Conservation (phyloP, 2,888 invertebrate genomes). For the Calameuta filiformis region DNA sequence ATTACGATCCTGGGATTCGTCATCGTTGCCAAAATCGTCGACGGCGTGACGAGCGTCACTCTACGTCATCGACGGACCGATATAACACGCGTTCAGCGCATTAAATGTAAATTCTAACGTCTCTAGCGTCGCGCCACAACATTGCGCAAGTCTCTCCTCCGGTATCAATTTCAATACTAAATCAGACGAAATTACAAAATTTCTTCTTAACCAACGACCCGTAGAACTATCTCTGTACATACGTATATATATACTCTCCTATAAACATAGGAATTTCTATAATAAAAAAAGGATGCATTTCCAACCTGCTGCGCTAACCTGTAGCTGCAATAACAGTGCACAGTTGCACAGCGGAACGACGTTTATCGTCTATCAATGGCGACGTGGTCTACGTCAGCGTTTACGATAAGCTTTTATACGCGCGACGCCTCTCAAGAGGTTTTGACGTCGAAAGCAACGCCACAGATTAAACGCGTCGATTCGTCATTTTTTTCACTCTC, state of each 20-base stretch:
- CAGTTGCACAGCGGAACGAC: not conserved
- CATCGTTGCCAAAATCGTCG: conserved; percentile 27
- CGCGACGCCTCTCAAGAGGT: not conserved
- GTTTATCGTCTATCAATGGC: conserved; percentile 45
- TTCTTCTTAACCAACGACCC: too few species aligned
- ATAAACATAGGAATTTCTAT: too few species aligned
- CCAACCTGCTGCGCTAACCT: not conserved
- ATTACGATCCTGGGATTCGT: not conserved
- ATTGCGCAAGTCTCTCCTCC: not conserved
- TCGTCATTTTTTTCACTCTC: not conserved
- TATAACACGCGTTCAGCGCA: not conserved
- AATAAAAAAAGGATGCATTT: not conserved
- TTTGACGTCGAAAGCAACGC: not conserved
- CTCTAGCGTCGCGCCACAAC: not conserved
- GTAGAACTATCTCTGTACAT: not conserved
- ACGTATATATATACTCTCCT: not conserved
- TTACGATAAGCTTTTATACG: conserved; percentile 33
- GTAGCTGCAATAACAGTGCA: not conserved
- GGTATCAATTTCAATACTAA: not conserved
- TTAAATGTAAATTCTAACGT: not conserved
- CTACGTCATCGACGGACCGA: not conserved
- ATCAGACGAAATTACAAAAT: not conserved
- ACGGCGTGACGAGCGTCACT: conserved; percentile 18
- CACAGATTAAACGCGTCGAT: not conserved
- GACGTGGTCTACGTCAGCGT: conserved; percentile 38